Evolutionary conservation across 2,888 invertebrate species (phyloP), one percentile per base, ranked within the genome.

Genomic region (Listrodromus nycthemerus): DNA sequence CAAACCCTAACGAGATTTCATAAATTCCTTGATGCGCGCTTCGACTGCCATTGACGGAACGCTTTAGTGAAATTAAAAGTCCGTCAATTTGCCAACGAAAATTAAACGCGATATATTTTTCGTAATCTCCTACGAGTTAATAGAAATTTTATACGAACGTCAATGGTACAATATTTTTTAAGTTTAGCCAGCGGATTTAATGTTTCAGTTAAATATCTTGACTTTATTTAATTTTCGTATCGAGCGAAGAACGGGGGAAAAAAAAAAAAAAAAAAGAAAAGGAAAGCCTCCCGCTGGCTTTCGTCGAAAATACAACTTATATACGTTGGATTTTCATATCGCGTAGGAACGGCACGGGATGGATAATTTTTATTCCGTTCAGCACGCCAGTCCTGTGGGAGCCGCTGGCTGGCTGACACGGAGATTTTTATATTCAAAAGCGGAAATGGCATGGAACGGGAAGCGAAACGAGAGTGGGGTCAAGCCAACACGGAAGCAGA

Each of bases 291-390:
- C 10, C 50, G 16, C n/a, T 21, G 52, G 16, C n/a, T n/a, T 13
- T 63, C 33, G 30, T 75, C 61, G 16, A 48, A 30, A 16, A 21
- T 48, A 33, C 16, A 30, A 48, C 61, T n/a, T 19, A 41, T n/a
- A 24, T n/a, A 74, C 30, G 67, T 52, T 69, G 37, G 67, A 79
- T 50, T 69, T 74, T 24, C 73, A 55, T 79, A 70, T 69, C 61
- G 66, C 74, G 63, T 48, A 52, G 41, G 48, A 55, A 75, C 55
- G 33, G 61, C 61, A 27, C 19, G 67, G 30, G 76, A 58, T 73
- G 75, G 75, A 76, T 83, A 83, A 80, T 80, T 83, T 83, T 83
- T 80, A 83, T 83, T 83, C 80, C 13, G 58, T 58, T 66, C 76
- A 76, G 76, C 70, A 55, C 37, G 24, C 13, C 21, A 19, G n/a